A percentile compares a stretch with the other conserved stretches of the same genome.
phyloP scores from a whole-genome alignment of 2,113 vertebrate genomes.

The Nycticebus coucang region DNA sequence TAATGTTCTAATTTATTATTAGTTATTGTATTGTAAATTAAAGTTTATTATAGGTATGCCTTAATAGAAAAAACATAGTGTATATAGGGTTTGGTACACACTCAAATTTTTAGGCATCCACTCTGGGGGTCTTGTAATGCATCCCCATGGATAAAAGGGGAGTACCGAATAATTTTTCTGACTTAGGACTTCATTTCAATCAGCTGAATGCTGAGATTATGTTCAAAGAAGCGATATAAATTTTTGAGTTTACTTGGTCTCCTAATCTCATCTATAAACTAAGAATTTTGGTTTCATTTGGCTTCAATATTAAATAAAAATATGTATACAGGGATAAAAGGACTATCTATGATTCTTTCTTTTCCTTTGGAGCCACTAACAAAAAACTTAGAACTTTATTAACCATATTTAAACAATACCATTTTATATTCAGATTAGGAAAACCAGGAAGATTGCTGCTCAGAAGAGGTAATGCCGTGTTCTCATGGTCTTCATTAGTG shows the following conservation, averaged over 20 bases:
- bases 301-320: not conserved
- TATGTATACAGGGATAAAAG: not conserved
- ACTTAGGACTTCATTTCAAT: not conserved
- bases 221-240: not conserved
- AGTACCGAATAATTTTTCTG: not conserved
- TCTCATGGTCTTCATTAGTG: constrained; percentile 89
- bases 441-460: constrained; percentile 87
- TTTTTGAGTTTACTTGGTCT: not conserved
- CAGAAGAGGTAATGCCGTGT: constrained; percentile 89
- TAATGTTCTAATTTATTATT: not conserved
- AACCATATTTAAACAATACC: not conserved
- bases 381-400: not conserved
- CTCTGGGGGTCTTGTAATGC: not conserved
- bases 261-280: not conserved
- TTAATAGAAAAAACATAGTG: not conserved
- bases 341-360: not conserved
- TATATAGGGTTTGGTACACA: not conserved
- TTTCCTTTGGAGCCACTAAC: not conserved
- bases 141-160: not conserved
- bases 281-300: not conserved
- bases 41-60: not conserved
- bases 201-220: not conserved
- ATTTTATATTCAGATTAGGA: constrained; percentile 85
- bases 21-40: not conserved
- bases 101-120: not conserved